Evolutionary conservation across 2,113 vertebrate genomes (phyloP).

Genomic region (Phylloscopus trochiloides): DNA sequence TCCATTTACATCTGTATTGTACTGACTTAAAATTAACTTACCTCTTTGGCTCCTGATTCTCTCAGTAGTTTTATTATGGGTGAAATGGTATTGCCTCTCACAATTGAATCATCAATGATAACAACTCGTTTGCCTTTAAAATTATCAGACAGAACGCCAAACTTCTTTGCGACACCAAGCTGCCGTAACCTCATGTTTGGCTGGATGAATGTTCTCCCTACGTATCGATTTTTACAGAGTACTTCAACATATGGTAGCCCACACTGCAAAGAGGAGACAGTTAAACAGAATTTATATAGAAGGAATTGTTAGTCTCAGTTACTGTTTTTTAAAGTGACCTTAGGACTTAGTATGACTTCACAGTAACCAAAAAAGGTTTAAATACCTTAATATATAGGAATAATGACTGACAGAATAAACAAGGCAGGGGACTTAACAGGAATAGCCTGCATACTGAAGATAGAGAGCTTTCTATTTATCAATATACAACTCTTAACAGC

Average conservation of each 20-base stretch:
- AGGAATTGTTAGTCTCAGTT: neutral
- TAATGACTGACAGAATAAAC: neutral
- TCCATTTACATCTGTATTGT: neutral
- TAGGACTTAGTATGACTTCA: neutral
- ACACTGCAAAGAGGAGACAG: conserved; percentile 72
- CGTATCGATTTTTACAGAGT: conserved; percentile 96
- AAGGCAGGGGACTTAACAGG: neutral
- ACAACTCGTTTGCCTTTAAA: conserved; percentile 95
- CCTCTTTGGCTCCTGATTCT: conserved; percentile 96
- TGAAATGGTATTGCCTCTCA: conserved; percentile 96
- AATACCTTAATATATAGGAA: neutral
- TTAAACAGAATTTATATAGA: neutral
- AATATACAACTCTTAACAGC: neutral
- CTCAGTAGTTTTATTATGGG: conserved; percentile 96
- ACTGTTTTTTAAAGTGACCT: neutral
- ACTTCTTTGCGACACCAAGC: conserved; percentile 97
- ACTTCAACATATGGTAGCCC: conserved; percentile 93
- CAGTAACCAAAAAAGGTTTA: neutral
- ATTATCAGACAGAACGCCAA: conserved; percentile 93
- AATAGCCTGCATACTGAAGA: accelerated
- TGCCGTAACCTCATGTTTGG: conserved; percentile 96
- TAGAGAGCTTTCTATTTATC: neutral
- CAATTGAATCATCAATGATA: conserved; percentile 95
- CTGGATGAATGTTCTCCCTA: conserved; percentile 96
- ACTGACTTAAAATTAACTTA: conserved; percentile 54